phyloP scores from a whole-genome alignment of 2,113 vertebrate species.

The Lepisosteus oculatus region DNA sequence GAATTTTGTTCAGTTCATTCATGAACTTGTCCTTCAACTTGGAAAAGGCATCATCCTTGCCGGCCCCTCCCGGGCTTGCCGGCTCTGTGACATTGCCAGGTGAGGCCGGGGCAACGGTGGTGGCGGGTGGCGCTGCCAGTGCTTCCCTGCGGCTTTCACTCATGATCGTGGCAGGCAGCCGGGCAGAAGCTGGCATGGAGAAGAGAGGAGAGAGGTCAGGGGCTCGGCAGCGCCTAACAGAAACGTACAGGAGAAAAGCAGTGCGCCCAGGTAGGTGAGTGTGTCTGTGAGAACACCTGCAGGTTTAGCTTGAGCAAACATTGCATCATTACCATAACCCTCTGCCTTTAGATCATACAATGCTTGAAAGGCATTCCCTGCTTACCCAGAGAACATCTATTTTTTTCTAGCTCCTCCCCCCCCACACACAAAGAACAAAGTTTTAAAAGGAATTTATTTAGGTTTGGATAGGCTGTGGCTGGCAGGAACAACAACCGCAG shows the following conservation, averaged over 20 bases:
- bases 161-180: constrained; percentile 65
- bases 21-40: constrained; percentile 98
- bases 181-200: constrained; percentile 51
- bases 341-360: constrained; percentile 54
- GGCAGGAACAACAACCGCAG: neutral
- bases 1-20: constrained; percentile 97
- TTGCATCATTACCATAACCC: constrained; percentile 48
- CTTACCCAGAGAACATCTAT: neutral
- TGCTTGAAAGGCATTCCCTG: constrained; percentile 47
- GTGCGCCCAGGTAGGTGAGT: constrained; percentile 35
- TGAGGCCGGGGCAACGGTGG: constrained; percentile 64
- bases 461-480: neutral
- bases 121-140: constrained; percentile 76
- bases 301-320: constrained; percentile 66
- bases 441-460: too few relatives aligned
- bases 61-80: constrained; percentile 62
- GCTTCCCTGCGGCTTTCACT: constrained; percentile 87
- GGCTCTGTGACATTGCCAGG: constrained; percentile 79
- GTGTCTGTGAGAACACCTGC: constrained; percentile 55
- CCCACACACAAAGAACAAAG: too few relatives aligned
- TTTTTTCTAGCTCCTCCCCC: neutral
- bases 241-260: constrained; percentile 31
- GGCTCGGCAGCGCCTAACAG: constrained; percentile 16
- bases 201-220: constrained; percentile 2
- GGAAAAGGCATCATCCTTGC: constrained; percentile 88